Percentiles rank a stretch among this genome's conserved stretches.
Conservation (phyloP, 2,113 vertebrate genomes). For the Atrichornis clamosus region DNA sequence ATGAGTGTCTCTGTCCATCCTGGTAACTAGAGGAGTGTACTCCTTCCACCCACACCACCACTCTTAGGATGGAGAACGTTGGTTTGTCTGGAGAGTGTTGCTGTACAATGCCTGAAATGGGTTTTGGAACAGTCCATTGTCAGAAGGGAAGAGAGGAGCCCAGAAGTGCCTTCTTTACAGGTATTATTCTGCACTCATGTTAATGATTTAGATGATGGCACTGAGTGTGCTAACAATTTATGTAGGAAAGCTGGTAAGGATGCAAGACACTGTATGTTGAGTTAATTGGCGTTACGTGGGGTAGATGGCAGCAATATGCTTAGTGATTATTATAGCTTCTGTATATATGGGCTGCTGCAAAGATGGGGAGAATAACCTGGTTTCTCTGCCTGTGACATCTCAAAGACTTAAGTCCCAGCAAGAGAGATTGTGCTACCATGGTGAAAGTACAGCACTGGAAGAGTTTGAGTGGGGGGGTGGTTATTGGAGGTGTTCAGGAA, state of each 20-base stretch:
- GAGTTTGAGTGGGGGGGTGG: background rate
- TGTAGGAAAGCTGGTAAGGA: background rate
- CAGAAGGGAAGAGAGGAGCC: background rate
- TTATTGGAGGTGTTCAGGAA: background rate
- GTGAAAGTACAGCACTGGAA: background rate
- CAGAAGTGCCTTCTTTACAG: background rate
- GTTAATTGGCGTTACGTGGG: background rate
- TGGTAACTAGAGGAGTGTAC: background rate
- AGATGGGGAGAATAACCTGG: background rate
- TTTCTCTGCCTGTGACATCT: background rate
- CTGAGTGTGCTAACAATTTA: background rate
- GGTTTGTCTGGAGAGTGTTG: background rate
- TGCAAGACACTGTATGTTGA: background rate
- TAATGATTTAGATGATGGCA: background rate
- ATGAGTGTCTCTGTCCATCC: background rate
- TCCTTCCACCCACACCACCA: background rate
- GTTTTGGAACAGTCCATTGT: background rate
- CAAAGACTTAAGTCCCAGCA: background rate
- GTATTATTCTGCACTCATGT: background rate
- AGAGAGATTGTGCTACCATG: background rate
- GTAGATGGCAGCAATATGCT: background rate
- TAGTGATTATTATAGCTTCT: background rate
- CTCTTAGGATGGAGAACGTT: background rate
- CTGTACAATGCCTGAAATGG: background rate
- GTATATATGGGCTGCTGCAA: background rate